phyloP scores from a whole-genome alignment of 2,888 invertebrate genomes.

The Trilocha varians region DNA sequence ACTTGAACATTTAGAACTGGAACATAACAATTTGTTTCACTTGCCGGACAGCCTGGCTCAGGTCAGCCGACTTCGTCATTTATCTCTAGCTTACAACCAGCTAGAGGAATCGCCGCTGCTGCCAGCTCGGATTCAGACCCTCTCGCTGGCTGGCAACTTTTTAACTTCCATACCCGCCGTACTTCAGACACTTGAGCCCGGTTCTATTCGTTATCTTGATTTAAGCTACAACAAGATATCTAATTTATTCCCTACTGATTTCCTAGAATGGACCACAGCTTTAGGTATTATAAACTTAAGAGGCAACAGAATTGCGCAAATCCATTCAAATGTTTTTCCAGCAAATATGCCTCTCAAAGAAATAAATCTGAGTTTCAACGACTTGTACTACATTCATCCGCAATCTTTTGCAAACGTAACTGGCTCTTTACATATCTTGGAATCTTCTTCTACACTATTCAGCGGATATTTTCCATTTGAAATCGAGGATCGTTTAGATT shows the following conservation, averaged over 20 bases:
- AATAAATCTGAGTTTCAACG: slow-evolving; percentile 93
- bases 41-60: slow-evolving; percentile 81
- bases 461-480: slow-evolving; percentile 85
- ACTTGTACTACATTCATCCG: slow-evolving; percentile 85
- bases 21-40: slow-evolving; percentile 81
- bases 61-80: slow-evolving; percentile 81
- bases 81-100: slow-evolving; percentile 87
- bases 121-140: slow-evolving; percentile 80
- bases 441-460: slow-evolving; percentile 88
- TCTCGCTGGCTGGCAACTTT: slow-evolving; percentile 87
- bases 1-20: slow-evolving; percentile 86
- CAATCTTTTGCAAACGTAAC: slow-evolving; percentile 86
- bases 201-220: slow-evolving; percentile 85
- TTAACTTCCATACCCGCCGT: slow-evolving; percentile 82
- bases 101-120: slow-evolving; percentile 73
- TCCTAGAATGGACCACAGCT: slow-evolving; percentile 83
- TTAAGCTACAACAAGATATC: slow-evolving; percentile 90
- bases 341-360: slow-evolving; percentile 85
- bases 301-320: slow-evolving; percentile 86
- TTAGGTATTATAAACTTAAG: slow-evolving; percentile 86
- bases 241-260: slow-evolving; percentile 83
- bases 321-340: slow-evolving; percentile 80
- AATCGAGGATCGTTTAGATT: slow-evolving; percentile 80
- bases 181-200: slow-evolving; percentile 79
- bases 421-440: slow-evolving; percentile 83